phyloP scores from a whole-genome alignment of 2,797 vertebrate species.

The Sternarchorhynchus goeldii region DNA sequence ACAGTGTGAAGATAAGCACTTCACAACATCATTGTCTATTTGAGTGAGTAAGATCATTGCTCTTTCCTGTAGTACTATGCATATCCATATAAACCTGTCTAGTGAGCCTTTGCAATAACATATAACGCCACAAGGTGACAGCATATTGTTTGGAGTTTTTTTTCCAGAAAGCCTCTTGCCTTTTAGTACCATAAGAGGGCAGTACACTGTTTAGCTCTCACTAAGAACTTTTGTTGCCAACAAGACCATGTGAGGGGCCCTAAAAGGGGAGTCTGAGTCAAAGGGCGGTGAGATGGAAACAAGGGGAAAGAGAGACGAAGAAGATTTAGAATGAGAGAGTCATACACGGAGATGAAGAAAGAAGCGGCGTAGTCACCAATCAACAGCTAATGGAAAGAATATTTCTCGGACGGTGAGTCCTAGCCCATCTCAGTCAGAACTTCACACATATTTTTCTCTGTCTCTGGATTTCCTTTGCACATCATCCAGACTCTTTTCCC shows the following conservation, averaged over 20 bases:
- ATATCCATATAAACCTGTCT: too few relatives aligned
- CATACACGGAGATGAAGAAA: neutral
- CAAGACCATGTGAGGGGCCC: slow-evolving; percentile 47
- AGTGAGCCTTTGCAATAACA: too few relatives aligned
- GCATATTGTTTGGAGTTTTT: neutral
- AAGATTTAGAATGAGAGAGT: neutral
- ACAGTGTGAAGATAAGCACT: too few relatives aligned
- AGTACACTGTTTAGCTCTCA: neutral
- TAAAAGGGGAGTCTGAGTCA: slow-evolving; percentile 17
- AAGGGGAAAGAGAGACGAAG: slow-evolving; percentile 32
- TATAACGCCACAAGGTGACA: neutral
- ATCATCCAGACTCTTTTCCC: neutral
- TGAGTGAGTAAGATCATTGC: too few relatives aligned
- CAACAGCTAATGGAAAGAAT: slow-evolving; percentile 6
- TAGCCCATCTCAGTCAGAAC: neutral
- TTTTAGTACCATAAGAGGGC: neutral
- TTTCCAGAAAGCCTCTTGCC: neutral
- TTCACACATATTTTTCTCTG: neutral
- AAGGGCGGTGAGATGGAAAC: slow-evolving; percentile 36
- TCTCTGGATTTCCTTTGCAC: neutral
- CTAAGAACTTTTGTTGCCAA: slow-evolving; percentile 21
- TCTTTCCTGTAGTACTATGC: too few relatives aligned
- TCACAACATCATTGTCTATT: too few relatives aligned
- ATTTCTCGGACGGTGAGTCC: slow-evolving; percentile 16
- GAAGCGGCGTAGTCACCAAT: neutral